Evolutionary conservation across 2,113 vertebrate species (phyloP), one percentile per base, ranked within the genome.

Genomic region (Peromyscus californicus): DNA sequence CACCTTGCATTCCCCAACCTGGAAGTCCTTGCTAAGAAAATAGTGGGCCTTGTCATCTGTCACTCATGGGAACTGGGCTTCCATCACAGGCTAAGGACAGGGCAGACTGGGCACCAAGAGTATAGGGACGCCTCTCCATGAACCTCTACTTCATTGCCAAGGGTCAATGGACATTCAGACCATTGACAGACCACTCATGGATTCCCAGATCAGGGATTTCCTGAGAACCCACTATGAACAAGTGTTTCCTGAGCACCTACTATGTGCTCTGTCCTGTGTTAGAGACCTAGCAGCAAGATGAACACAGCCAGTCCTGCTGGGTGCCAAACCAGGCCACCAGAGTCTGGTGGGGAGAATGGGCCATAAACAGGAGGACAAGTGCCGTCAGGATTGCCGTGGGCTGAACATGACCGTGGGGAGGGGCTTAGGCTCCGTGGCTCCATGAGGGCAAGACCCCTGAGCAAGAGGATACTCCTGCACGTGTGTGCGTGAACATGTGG

Each of bases 131-230:
- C 24, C 96, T 92, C 48, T 24, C 5, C 61, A n/a, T 17, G 15
- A 86, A 31, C 4, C 3, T 39, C 11, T 13, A 12, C 54, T 29
- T 79, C 78, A 48, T 29, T 45, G 29, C 2, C n/a, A 48, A 42
- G 61, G 26, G 16, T 0, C 0, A 31, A 78, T 57, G 85, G 85
- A 39, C 33, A 2, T 39, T 31, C 33, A 79, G 11, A 21, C n/a
- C n/a, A n/a, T n/a, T n/a, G n/a, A n/a, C 1, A 6, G 42, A 57
- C 21, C 51, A 16, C 33, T 57, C 16, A 0, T 0, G 3, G 45
- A 26, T 31, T n/a, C 83, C 2, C 9, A 48, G 15, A 42, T 51
- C 54, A 19, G 72, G 69, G 26, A 31, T 78, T 78, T 78, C 26
- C 75, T 78, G 26, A 16, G 13, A 11, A 31, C 42, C 26, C 15